Evolutionary conservation across 1,140 invertebrate species (phyloP).

Genomic region (Latrodectus geometricus): DNA sequence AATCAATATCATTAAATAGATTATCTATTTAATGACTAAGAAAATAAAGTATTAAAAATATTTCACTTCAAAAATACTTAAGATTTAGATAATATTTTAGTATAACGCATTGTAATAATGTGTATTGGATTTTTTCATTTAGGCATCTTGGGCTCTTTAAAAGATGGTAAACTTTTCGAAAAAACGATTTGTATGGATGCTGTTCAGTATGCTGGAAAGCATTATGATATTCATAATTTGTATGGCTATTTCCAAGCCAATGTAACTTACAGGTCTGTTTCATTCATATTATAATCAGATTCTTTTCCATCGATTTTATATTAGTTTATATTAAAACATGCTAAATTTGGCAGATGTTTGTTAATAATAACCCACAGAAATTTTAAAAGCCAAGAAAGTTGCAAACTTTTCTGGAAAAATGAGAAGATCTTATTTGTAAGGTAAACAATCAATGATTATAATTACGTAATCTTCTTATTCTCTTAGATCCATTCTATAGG

Average conservation of each 20-base stretch:
- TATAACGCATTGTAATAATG: neutral
- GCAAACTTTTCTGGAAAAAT: too few relatives aligned
- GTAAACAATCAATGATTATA: too few relatives aligned
- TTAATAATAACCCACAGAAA: too few relatives aligned
- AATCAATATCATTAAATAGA: too few relatives aligned
- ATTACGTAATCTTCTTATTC: too few relatives aligned
- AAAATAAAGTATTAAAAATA: too few relatives aligned
- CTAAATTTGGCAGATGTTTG: too few relatives aligned
- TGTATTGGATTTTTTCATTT: neutral
- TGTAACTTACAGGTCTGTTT: constrained; percentile 62
- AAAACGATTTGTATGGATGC: constrained; percentile 67
- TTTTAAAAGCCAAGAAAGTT: too few relatives aligned
- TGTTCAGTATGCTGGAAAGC: constrained; percentile 64
- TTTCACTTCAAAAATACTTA: neutral
- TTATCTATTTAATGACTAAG: too few relatives aligned
- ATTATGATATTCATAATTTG: constrained; percentile 70
- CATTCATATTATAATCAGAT: constrained; percentile 1
- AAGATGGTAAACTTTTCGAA: constrained; percentile 57
- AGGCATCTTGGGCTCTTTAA: constrained; percentile 38
- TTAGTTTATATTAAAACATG: too few relatives aligned
- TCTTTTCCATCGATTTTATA: neutral
- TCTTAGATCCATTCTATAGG: too few relatives aligned
- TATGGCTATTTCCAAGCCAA: constrained; percentile 67
- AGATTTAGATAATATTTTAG: neutral
- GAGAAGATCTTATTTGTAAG: too few relatives aligned